Conservation (phyloP, 92 coral and sea anemone genomes). For the Heliopora coerulea region DNA sequence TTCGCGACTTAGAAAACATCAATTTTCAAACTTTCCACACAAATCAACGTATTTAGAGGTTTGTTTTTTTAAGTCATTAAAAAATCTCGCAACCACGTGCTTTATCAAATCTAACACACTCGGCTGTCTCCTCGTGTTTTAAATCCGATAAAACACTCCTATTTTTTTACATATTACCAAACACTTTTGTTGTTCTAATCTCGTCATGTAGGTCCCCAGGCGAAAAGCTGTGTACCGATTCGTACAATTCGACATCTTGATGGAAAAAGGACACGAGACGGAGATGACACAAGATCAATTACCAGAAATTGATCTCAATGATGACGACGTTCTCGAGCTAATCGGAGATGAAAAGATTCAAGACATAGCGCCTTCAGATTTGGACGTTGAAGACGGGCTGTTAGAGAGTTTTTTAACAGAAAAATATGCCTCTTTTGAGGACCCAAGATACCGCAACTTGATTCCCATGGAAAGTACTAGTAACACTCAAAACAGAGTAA, state of each 20-base stretch:
- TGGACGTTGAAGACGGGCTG: slow-evolving; percentile 14
- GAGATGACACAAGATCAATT: slow-evolving; percentile 4
- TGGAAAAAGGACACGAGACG: slow-evolving; percentile 7
- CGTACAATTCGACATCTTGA: slow-evolving; percentile 31
- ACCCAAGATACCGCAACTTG: not conserved
- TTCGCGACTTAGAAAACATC: too few species aligned
- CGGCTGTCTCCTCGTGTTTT: too few species aligned
- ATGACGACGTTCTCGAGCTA: not conserved
- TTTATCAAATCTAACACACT: too few species aligned
- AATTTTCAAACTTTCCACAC: too few species aligned
- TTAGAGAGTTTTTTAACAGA: slow-evolving; percentile 20
- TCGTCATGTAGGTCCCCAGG: slow-evolving; percentile 26
- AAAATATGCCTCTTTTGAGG: not conserved
- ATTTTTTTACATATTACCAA: too few species aligned
- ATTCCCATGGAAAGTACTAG: not conserved
- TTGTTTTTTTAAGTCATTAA: too few species aligned
- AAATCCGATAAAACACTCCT: too few species aligned
- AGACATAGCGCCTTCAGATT: not conserved
- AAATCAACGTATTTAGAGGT: too few species aligned
- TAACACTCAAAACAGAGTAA: too few species aligned
- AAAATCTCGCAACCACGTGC: too few species aligned
- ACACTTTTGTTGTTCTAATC: too few species aligned
- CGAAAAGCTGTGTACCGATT: slow-evolving; percentile 42
- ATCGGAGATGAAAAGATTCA: slow-evolving; percentile 7
- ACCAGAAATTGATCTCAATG: slow-evolving; percentile 26